A percentile compares a stretch with the other conserved stretches of the same genome.
Conservation (phyloP, 2,113 vertebrate species). For the Poecile atricapillus region DNA sequence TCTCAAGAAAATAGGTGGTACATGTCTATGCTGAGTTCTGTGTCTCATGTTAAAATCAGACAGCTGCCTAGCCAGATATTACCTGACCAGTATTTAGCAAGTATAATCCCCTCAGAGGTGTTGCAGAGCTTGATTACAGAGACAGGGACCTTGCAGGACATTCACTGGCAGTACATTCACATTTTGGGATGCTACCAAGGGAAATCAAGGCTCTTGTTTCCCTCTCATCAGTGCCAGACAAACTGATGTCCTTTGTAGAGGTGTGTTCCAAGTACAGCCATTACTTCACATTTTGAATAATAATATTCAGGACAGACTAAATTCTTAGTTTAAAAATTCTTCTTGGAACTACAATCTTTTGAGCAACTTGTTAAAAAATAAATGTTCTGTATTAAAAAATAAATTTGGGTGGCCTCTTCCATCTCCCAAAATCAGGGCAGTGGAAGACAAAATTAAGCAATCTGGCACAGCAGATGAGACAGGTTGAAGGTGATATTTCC, state of each 20-base stretch:
- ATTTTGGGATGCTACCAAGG: background rate
- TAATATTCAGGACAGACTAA: background rate
- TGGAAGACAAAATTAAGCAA: background rate
- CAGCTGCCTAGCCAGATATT: background rate
- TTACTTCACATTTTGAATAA: background rate
- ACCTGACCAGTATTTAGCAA: background rate
- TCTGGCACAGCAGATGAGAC: background rate
- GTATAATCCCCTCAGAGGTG: background rate
- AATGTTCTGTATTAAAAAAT: background rate
- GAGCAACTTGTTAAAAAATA: background rate
- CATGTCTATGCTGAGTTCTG: fast-evolving
- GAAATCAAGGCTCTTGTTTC: background rate
- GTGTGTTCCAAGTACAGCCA: fast-evolving
- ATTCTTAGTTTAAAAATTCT: background rate
- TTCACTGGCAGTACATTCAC: background rate
- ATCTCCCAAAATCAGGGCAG: background rate
- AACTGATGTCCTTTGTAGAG: background rate
- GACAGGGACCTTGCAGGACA: background rate
- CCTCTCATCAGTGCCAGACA: background rate
- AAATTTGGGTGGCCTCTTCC: background rate
- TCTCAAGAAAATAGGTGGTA: background rate
- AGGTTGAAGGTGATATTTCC: background rate
- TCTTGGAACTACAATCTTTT: background rate
- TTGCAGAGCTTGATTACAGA: background rate
- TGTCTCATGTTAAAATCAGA: background rate